Evolutionary conservation across 2,888 invertebrate genomes (phyloP).

Genomic region (Dichetophora obliterata): DNA sequence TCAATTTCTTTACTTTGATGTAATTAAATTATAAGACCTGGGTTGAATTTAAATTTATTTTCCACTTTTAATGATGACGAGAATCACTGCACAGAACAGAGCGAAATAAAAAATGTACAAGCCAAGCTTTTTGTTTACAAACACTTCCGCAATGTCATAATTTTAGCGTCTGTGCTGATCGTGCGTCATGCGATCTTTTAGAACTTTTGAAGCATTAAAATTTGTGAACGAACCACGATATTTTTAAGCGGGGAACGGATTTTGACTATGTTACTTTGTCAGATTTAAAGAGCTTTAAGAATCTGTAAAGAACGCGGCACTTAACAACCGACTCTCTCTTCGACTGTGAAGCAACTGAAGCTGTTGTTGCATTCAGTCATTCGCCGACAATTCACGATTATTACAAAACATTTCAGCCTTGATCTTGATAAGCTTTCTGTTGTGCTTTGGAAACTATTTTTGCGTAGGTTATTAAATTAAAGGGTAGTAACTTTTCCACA

Average conservation of each 20-base stretch:
- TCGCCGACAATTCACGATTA: not conserved
- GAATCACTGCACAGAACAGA: not conserved
- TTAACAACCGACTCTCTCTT: constrained; percentile 19
- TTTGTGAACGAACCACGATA: not conserved
- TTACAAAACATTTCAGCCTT: constrained; percentile 20
- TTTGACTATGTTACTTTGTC: too few relatives aligned
- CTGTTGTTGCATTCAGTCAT: not conserved
- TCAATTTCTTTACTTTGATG: constrained; percentile 17
- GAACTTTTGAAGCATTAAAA: not conserved
- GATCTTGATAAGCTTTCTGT: constrained; percentile 37
- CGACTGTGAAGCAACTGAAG: constrained; percentile 2
- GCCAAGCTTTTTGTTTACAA: not conserved
- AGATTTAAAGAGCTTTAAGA: too few relatives aligned
- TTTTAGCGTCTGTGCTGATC: not conserved
- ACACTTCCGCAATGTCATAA: constrained; percentile 3
- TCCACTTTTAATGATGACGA: not conserved
- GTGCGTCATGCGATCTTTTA: constrained; percentile 4
- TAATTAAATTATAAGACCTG: not conserved
- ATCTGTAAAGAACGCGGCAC: too few relatives aligned
- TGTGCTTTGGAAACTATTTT: not conserved
- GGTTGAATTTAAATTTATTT: constrained; percentile 24
- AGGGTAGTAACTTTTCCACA: too few relatives aligned
- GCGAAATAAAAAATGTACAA: not conserved
- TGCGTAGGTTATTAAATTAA: not conserved
- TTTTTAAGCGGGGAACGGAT: not conserved